These are phyloP conservation scores for Tortrix viridana DNA, from an alignment of 2,888 invertebrate genomes.

Conservation along the genomic window DNA sequence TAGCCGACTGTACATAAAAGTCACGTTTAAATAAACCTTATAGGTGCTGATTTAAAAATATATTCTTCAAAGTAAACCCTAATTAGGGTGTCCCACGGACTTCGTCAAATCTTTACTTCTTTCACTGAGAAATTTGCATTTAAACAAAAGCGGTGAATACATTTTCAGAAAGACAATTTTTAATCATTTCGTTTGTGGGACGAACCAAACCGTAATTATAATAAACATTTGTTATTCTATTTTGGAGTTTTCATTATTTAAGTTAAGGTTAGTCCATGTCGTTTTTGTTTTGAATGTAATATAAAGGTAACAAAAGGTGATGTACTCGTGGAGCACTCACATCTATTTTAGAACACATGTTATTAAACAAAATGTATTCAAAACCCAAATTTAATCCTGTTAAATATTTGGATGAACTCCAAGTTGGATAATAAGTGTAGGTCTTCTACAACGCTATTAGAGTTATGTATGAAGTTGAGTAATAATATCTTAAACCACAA, in stretches of 20 bases:
- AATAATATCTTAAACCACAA: no score
- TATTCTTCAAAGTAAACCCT: slow-evolving; percentile 17
- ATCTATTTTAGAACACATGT: no score
- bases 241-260: not conserved
- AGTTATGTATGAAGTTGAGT: no score
- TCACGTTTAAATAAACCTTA: not conserved
- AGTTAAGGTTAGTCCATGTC: no score
- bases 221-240: slow-evolving; percentile 16
- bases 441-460: no score
- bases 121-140: slow-evolving; percentile 9
- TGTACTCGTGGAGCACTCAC: no score
- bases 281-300: no score
- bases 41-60: not conserved
- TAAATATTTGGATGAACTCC: slow-evolving; percentile 1
- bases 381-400: not conserved
- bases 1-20: not conserved
- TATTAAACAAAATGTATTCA: not conserved
- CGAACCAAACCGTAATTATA: slow-evolving; percentile 10
- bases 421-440: slow-evolving; percentile 2
- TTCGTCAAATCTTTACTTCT: slow-evolving; percentile 4
- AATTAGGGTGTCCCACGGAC: slow-evolving; percentile 12
- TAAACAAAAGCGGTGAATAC: slow-evolving; percentile 2
- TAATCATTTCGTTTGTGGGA: slow-evolving; percentile 13
- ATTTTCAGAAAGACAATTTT: slow-evolving; percentile 9
- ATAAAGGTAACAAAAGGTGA: no score